Evolutionary conservation across 2,888 invertebrate genomes (phyloP).

Genomic region (Nineta flava): DNA sequence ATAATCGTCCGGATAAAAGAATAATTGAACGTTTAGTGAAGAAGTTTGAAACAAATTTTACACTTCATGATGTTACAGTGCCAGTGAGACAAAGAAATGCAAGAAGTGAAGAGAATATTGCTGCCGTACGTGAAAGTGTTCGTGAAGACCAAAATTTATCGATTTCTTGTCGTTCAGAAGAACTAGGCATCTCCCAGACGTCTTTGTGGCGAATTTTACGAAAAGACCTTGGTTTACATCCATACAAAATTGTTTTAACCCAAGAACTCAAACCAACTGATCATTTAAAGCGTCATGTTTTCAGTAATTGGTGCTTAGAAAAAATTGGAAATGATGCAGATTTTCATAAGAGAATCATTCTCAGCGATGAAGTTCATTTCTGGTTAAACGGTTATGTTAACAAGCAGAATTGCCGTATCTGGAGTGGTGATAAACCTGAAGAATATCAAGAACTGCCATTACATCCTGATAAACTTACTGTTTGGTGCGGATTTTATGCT

Average conservation of each 20-base stretch:
- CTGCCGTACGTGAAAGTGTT: neutral
- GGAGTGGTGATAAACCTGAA: neutral
- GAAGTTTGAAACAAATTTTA: neutral
- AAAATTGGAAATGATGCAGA: neutral
- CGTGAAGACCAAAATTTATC: neutral
- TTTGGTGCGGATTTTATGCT: constrained; percentile 1
- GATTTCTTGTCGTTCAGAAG: neutral
- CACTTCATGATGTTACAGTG: neutral
- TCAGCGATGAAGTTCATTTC: neutral
- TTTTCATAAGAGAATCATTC: neutral
- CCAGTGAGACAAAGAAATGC: neutral
- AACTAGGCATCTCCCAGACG: neutral
- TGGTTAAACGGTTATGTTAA: neutral
- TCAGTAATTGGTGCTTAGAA: neutral
- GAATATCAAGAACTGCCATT: neutral
- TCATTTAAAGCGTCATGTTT: neutral
- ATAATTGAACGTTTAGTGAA: too few species aligned
- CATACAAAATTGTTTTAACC: neutral
- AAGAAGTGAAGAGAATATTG: neutral
- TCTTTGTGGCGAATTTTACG: neutral
- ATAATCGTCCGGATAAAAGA: too few species aligned
- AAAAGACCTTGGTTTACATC: neutral
- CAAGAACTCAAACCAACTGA: too few species aligned
- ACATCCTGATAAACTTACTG: too few species aligned
- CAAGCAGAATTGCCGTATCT: neutral